phyloP scores from a whole-genome alignment of 2,113 vertebrate species.

The Tragulus kanchil region DNA sequence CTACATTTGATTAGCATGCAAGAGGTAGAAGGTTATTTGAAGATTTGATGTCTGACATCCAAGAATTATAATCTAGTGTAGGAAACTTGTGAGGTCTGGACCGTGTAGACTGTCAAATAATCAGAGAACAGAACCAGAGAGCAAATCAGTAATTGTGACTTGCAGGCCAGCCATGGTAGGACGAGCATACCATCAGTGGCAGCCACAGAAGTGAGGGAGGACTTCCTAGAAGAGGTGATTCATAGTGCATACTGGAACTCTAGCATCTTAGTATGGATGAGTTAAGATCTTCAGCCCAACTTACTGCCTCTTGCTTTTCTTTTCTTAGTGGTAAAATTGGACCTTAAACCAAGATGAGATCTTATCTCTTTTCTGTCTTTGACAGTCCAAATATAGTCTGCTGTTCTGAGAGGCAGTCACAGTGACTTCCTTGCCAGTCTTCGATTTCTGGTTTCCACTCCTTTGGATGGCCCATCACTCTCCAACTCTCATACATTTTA shows the following conservation, averaged over 20 bases:
- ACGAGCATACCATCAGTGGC: not conserved
- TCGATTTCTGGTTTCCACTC: not conserved
- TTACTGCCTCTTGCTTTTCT: not conserved
- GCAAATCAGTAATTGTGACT: not conserved
- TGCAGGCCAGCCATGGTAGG: not conserved
- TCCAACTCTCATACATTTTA: not conserved
- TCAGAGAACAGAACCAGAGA: slow-evolving; percentile 11
- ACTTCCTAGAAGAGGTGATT: slow-evolving; percentile 19
- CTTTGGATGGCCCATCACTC: not conserved
- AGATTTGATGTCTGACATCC: slow-evolving; percentile 15
- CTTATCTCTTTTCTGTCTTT: not conserved
- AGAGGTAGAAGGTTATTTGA: slow-evolving; percentile 22
- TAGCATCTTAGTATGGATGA: not conserved
- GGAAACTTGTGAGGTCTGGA: not conserved
- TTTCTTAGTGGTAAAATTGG: not conserved
- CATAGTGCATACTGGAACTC: not conserved
- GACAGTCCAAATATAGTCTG: not conserved
- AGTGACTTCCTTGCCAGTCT: not conserved
- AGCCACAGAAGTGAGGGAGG: not conserved
- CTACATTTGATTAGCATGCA: not conserved
- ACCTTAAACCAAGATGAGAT: not conserved
- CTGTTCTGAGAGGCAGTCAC: not conserved
- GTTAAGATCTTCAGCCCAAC: not conserved
- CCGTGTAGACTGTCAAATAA: not conserved
- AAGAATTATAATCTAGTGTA: not conserved